phyloP scores from a whole-genome alignment of 2,113 vertebrate species.

The Festucalex cinctus region DNA sequence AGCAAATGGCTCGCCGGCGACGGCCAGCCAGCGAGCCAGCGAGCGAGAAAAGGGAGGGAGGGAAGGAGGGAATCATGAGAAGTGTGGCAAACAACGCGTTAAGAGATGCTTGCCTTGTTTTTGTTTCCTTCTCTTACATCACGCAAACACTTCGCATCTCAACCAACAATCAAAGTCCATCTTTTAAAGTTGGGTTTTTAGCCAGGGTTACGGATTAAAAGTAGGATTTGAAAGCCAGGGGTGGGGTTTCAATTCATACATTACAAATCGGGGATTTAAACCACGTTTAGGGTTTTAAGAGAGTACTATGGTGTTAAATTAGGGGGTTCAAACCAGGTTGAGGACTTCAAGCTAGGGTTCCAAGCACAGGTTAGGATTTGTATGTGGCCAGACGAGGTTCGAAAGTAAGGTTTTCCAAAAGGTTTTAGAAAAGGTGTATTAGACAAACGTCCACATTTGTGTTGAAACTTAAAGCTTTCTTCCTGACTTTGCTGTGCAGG shows the following conservation, averaged over 20 bases:
- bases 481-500: too few species aligned
- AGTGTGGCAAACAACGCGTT: constrained; percentile 1
- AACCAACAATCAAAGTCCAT: not conserved
- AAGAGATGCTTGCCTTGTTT: not conserved
- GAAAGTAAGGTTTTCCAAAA: not conserved
- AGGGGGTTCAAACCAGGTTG: not conserved
- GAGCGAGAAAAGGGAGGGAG: not conserved
- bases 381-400: not conserved
- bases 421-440: too few species aligned
- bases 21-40: not conserved
- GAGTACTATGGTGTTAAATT: not conserved
- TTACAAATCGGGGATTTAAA: too few species aligned
- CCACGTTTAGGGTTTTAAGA: too few species aligned
- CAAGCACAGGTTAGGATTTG: not conserved
- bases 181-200: not conserved
- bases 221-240: too few species aligned
- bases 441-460: too few species aligned
- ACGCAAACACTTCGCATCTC: not conserved
- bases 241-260: too few species aligned
- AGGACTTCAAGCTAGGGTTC: not conserved
- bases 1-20: constrained; percentile 52
- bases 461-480: too few species aligned
- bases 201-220: too few species aligned
- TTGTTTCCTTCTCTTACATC: not conserved
- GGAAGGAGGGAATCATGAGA: constrained; percentile 18